Base-by-base conservation (phyloP, 2,113 vertebrate genomes). In the Gallinago jamesoni region DNA sequence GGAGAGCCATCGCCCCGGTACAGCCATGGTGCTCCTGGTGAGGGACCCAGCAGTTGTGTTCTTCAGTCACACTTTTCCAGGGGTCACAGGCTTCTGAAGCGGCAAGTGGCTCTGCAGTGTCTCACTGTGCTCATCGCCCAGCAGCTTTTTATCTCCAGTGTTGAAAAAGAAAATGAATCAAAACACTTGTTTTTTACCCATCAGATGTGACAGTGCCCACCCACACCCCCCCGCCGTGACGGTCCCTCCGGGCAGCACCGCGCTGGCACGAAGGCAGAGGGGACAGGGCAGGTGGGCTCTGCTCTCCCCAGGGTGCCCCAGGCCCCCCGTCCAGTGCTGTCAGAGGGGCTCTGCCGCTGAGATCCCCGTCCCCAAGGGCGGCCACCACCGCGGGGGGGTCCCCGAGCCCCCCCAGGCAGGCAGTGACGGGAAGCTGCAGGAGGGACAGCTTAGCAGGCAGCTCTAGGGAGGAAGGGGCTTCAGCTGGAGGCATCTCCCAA, bases 231-330 rank as follows among this genome's bases (percentile, higher is more conserved):
- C 8, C 20, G 10, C 27, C 4, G 3, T 3, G 24, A 25, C 1
- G 2, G 6, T 14, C 41, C 30, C 23, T 5, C 1, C 1, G 4
- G 27, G 33, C 74, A 69, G 37, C 25, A 10, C 37, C 14, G 7
- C 6, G 17, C 14, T 5, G 15, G 62, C 2, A 0, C 1, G 1
- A 8, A 9, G 15, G 50, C 0, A 0, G 27, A n/a, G 45, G 24
- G 45, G 33, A 12, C 9, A 3, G 24, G 37, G 41, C 2, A 14
- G 13, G 6, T 5, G 56, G 17, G 53, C 39, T 45, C 70, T 1
- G 14, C 56, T 33, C 31, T 5, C 39, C 37, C 14, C 16, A 1
- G 1, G 33, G 16, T 27, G 56, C 21, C 57, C 21, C 3, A 47
- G 33, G 33, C 52, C 5, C 13, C 20, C 1, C 0, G 13, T 19